A percentile compares a stretch with the other conserved stretches of the same genome.
Conservation (phyloP, 1,140 invertebrate genomes). For the Caenorhabditis briggsae region DNA sequence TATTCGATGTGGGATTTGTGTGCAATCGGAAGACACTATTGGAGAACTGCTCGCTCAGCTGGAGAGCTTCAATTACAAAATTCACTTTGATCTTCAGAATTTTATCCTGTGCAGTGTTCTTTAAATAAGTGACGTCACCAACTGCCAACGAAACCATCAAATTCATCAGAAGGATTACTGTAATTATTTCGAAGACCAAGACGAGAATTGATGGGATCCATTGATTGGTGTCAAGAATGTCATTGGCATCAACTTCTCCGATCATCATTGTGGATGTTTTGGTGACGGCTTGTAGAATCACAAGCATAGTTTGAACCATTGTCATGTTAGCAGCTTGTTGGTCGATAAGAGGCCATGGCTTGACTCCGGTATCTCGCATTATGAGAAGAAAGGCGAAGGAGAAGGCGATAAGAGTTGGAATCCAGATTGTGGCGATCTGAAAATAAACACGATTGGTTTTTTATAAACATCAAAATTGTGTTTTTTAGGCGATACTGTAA, state of each 20-base stretch:
- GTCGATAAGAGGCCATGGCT: slow-evolving; percentile 59
- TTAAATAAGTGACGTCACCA: slow-evolving; percentile 60
- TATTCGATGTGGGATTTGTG: slow-evolving; percentile 53
- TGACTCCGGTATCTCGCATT: slow-evolving; percentile 59
- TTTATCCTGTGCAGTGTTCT: slow-evolving; percentile 62
- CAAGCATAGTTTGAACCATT: slow-evolving; percentile 59
- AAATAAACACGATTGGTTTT: neutral
- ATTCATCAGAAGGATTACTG: slow-evolving; percentile 65
- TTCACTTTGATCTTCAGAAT: slow-evolving; percentile 63
- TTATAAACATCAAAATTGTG: neutral
- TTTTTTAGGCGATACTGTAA: neutral
- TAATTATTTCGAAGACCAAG: slow-evolving; percentile 63
- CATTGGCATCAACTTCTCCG: slow-evolving; percentile 64
- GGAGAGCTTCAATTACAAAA: slow-evolving; percentile 63
- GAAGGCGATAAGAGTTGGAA: slow-evolving; percentile 64
- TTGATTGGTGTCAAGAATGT: slow-evolving; percentile 56
- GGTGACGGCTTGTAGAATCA: slow-evolving; percentile 62
- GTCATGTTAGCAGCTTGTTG: slow-evolving; percentile 57
- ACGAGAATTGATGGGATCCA: slow-evolving; percentile 65
- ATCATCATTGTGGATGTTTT: slow-evolving; percentile 67
- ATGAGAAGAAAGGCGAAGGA: slow-evolving; percentile 65
- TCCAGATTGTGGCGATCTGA: slow-evolving; percentile 66
- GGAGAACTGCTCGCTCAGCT: slow-evolving; percentile 52
- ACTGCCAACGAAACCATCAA: slow-evolving; percentile 64
- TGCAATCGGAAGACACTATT: slow-evolving; percentile 43